Percentiles rank a stretch among this genome's conserved stretches.
Conservation (phyloP, 2,888 invertebrate genomes). For the Hypercompe scribonia region DNA sequence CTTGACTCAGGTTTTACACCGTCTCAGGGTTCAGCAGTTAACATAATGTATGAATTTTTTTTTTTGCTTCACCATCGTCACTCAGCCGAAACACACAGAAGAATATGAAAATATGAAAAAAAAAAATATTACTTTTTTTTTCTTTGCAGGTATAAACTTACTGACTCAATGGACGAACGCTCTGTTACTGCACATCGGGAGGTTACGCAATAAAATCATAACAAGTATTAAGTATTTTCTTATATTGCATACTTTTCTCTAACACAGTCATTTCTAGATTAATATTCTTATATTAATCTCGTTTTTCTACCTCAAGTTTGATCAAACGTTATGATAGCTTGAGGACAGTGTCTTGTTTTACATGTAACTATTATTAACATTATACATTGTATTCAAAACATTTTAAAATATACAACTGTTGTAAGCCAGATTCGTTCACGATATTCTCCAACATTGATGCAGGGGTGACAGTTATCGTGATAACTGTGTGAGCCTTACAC, state of each 20-base stretch:
- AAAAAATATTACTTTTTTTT: background rate
- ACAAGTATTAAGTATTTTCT: constrained; percentile 44
- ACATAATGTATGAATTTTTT: no score
- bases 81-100: no score
- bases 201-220: constrained; percentile 48
- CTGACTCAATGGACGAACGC: constrained; percentile 40
- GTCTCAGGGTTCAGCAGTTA: no score
- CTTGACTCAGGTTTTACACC: no score
- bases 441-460: constrained; percentile 9
- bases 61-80: no score
- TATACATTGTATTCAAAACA: constrained; percentile 35
- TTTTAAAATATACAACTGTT: constrained; percentile 31
- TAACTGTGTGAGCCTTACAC: no score
- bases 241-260: constrained; percentile 36
- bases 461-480: no score
- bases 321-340: constrained; percentile 47
- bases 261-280: constrained; percentile 32
- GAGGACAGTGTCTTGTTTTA: constrained; percentile 30
- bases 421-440: constrained; percentile 32
- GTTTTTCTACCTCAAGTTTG: constrained; percentile 37
- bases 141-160: constrained; percentile 54
- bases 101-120: background rate
- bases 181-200: constrained; percentile 52
- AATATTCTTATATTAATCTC: constrained; percentile 25
- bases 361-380: constrained; percentile 32